Conservation (phyloP, 2,113 vertebrate genomes). For the Cathartes aura region DNA sequence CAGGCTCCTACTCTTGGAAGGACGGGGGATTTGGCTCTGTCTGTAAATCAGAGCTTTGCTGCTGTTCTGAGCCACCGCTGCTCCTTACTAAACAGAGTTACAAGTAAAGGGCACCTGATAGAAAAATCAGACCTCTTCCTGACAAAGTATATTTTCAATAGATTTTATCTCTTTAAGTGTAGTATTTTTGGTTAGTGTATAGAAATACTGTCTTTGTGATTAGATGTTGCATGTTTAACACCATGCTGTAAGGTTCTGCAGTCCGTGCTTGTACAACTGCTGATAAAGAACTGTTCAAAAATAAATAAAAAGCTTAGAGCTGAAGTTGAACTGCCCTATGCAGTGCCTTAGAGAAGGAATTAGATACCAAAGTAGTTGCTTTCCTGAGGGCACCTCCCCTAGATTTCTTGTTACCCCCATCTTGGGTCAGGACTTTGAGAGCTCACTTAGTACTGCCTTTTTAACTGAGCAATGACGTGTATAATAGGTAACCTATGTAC, state of each 20-base stretch:
- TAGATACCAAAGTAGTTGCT: background rate
- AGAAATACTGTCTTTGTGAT: background rate
- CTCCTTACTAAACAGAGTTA: background rate
- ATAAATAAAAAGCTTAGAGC: background rate
- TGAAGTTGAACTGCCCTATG: background rate
- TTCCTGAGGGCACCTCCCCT: background rate
- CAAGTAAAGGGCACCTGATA: background rate
- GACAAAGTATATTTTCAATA: background rate
- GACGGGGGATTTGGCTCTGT: background rate
- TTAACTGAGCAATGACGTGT: background rate
- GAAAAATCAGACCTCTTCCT: background rate
- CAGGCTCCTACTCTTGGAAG: background rate
- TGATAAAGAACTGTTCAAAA: background rate
- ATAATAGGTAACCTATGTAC: background rate
- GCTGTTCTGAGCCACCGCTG: background rate
- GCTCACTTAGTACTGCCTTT: background rate
- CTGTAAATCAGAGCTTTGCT: background rate
- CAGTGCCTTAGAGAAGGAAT: background rate
- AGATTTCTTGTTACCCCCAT: background rate
- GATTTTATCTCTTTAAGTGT: background rate
- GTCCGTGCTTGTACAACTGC: rapidly evolving
- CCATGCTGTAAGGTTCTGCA: background rate
- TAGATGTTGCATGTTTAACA: background rate
- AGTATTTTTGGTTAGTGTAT: background rate
- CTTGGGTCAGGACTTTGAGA: background rate